Evolutionary conservation across 1,140 invertebrate genomes (phyloP), one percentile per base, ranked within the genome.

Genomic region (Medauroidea extradentata): DNA sequence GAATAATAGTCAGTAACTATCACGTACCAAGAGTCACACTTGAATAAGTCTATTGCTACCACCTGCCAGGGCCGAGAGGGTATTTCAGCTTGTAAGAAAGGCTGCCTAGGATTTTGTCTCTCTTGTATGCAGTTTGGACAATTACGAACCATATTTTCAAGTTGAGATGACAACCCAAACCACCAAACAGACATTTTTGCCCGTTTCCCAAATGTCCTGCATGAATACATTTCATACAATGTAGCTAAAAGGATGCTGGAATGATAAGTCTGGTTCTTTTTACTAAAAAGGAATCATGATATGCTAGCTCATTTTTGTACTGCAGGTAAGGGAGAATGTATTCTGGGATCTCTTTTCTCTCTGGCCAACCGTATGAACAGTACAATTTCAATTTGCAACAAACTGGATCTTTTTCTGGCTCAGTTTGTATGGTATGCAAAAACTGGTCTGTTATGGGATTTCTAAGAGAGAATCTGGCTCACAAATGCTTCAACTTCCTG

Each of bases 1-100:
- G 69, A 70, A 43, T 65, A 70, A 62, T 69, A 69, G 53, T 70
- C 64, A 11, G 50, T 44, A n/a, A 65, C 55, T 21, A 69, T 65
- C 27, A 70, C 16, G 48, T 66, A 70, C 64, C 63, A 66, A 38
- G 55, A 48, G 11, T 34, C 29, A 34, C 29, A 34, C 11, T 34
- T 34, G 11, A 34, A 34, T 11, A 34, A 11, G 11, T 34, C 29
- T 34, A 34, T 11, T 34, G 29, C 11, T 7, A 34, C 29, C 5
- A 34, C 29, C 11, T 7, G 48, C 66, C 66, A 68, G 2, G 64
- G 61, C 44, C 61, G 52, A 11, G 24, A 29, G 0, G 65, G 60
- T 23, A 64, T 59, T 16, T 60, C 23, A 13, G 64, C 63, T 56
- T 44, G 51, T 44, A 50, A 16, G 50, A 69, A 67, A 13, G 63